Percentiles rank a stretch among this genome's conserved stretches.
Evolutionary conservation across 1,140 invertebrate genomes (phyloP).

Genomic region (Drosophila ogumai): DNA sequence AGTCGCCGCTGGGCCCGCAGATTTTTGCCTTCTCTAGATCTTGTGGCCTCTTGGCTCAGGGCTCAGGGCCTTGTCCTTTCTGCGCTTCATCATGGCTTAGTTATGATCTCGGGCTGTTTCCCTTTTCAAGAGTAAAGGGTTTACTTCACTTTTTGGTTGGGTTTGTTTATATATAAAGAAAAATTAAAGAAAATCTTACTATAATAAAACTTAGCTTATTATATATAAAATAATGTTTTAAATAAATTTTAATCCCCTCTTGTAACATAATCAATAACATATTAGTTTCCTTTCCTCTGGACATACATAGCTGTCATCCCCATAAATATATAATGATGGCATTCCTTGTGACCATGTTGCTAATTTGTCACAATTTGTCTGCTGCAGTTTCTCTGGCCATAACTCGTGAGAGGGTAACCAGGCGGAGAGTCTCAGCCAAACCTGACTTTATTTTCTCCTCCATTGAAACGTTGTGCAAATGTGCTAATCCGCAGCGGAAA

Average conservation of each 20-base stretch:
- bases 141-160: background rate
- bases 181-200: no score
- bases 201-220: no score
- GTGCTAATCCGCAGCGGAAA: slow-evolving; percentile 26
- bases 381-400: slow-evolving; percentile 39
- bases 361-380: slow-evolving; percentile 54
- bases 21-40: slow-evolving; percentile 18
- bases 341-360: slow-evolving; percentile 30
- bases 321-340: slow-evolving; percentile 15
- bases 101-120: slow-evolving; percentile 38
- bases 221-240: background rate
- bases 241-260: background rate
- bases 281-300: background rate
- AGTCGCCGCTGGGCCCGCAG: slow-evolving; percentile 43
- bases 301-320: background rate
- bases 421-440: slow-evolving; percentile 2
- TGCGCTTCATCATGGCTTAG: slow-evolving; percentile 54
- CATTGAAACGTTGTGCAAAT: slow-evolving; percentile 71
- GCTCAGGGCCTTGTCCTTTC: slow-evolving; percentile 63
- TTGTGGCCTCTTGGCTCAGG: slow-evolving; percentile 15
- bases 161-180: background rate
- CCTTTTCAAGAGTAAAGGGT: background rate
- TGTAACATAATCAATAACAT: background rate
- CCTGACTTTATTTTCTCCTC: slow-evolving; percentile 17
- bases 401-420: slow-evolving; percentile 27